A percentile compares a stretch with the other conserved stretches of the same genome.
phyloP scores from a whole-genome alignment of 2,888 invertebrate species.

The Heteropelma amictum region DNA sequence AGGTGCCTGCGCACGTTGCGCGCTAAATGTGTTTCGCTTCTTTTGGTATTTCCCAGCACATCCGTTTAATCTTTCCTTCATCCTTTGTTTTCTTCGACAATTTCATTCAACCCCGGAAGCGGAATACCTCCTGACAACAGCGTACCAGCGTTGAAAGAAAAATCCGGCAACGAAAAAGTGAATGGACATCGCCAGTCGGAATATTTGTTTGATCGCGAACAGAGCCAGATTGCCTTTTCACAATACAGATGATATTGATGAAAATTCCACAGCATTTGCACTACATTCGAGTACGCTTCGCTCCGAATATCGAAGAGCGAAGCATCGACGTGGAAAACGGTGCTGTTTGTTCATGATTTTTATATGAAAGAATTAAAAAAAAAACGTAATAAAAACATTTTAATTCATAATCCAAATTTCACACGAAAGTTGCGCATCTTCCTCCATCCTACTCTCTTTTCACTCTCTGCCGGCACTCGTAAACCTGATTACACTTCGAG shows the following conservation, averaged over 20 bases:
- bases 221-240: not conserved
- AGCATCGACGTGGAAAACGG: too few relatives aligned
- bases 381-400: too few relatives aligned
- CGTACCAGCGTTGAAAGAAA: not conserved
- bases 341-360: too few relatives aligned
- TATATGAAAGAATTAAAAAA: too few relatives aligned
- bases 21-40: not conserved
- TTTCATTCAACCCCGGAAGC: constrained; percentile 6
- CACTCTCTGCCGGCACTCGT: too few relatives aligned
- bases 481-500: too few relatives aligned
- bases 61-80: not conserved
- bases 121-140: not conserved
- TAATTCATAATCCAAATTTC: too few relatives aligned
- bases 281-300: too few relatives aligned
- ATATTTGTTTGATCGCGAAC: constrained; percentile 2
- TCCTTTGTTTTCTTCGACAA: not conserved
- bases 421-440: too few relatives aligned
- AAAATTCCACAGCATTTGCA: constrained; percentile 1
- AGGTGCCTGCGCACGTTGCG: not conserved
- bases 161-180: not conserved
- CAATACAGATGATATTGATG: constrained; percentile 8
- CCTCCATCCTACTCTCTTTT: too few relatives aligned
- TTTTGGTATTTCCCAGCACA: not conserved
- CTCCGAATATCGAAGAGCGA: too few relatives aligned
- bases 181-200: not conserved